phyloP scores from a whole-genome alignment of 92 coral and sea anemone species.

The Desmophyllum pertusum region DNA sequence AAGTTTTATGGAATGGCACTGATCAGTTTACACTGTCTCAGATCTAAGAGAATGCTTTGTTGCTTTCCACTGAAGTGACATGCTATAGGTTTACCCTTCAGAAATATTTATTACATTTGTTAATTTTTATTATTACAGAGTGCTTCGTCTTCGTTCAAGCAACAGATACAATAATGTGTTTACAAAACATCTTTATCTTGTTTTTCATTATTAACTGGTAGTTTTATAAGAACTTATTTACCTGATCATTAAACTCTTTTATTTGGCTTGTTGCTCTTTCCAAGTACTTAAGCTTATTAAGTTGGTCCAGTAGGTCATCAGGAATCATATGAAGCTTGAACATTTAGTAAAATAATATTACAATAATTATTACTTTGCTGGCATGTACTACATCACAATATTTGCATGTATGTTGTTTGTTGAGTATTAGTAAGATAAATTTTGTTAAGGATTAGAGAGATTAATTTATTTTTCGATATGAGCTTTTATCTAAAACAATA shows the following conservation, averaged over 20 bases:
- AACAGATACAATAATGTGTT: too few species aligned
- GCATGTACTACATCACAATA: not conserved
- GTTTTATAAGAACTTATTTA: constrained; percentile 12
- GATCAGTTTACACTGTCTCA: not conserved
- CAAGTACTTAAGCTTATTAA: constrained; percentile 81
- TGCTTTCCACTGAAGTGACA: not conserved
- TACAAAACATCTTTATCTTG: not conserved
- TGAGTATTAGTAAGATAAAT: not conserved
- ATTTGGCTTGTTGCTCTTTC: constrained; percentile 71
- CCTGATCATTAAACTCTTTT: constrained; percentile 77
- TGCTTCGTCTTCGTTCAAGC: not conserved
- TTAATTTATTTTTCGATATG: not conserved
- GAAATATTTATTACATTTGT: not conserved
- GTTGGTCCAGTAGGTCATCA: constrained; percentile 87
- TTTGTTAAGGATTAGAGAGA: not conserved
- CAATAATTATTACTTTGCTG: not conserved
- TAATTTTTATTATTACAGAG: too few species aligned
- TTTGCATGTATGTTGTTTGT: too few species aligned
- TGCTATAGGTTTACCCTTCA: not conserved
- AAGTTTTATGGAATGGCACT: not conserved
- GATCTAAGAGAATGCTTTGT: not conserved
- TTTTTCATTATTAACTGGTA: too few species aligned
- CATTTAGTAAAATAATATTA: constrained; percentile 8
- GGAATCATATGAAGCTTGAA: constrained; percentile 85
- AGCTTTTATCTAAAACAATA: not conserved